Percentiles rank a stretch among this genome's conserved stretches.
Conservation (phyloP, 1,140 invertebrate species). For the Caenorhabditis latens region DNA sequence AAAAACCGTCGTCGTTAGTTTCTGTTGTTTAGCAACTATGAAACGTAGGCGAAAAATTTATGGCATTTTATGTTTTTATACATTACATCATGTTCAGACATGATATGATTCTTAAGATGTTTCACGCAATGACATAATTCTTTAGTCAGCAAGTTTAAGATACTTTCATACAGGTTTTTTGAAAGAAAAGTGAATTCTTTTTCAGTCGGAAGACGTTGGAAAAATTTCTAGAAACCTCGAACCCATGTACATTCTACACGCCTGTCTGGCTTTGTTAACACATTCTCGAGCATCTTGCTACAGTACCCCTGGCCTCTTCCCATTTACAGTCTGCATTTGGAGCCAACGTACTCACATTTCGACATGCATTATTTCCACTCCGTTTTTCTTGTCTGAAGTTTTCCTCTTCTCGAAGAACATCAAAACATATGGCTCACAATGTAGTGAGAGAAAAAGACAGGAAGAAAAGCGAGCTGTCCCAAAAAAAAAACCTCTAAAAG, state of each 20-base stretch:
- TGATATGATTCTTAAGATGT: neutral
- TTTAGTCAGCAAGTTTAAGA: neutral
- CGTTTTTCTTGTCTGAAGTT: neutral
- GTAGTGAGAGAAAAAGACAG: constrained; percentile 29
- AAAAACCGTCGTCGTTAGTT: neutral
- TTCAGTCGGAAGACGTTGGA: too few relatives aligned
- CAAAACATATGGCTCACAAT: constrained; percentile 34
- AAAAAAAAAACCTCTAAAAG: constrained; percentile 44
- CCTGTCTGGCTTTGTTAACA: too few relatives aligned
- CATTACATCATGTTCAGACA: neutral
- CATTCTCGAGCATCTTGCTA: too few relatives aligned
- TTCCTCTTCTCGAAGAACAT: constrained; percentile 24
- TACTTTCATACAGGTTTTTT: too few relatives aligned
- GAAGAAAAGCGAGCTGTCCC: constrained; percentile 4
- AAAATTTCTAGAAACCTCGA: too few relatives aligned
- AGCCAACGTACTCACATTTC: constrained; percentile 3
- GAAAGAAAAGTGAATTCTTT: too few relatives aligned
- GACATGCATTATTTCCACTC: neutral
- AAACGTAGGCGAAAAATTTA: neutral
- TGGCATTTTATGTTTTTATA: neutral
- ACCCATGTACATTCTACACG: too few relatives aligned
- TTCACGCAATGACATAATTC: neutral
- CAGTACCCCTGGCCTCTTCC: neutral
- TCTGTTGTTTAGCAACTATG: constrained; percentile 8
- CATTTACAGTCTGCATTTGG: neutral